phyloP scores from a whole-genome alignment of 2,888 invertebrate genomes.

The Linnaemya tessellans region DNA sequence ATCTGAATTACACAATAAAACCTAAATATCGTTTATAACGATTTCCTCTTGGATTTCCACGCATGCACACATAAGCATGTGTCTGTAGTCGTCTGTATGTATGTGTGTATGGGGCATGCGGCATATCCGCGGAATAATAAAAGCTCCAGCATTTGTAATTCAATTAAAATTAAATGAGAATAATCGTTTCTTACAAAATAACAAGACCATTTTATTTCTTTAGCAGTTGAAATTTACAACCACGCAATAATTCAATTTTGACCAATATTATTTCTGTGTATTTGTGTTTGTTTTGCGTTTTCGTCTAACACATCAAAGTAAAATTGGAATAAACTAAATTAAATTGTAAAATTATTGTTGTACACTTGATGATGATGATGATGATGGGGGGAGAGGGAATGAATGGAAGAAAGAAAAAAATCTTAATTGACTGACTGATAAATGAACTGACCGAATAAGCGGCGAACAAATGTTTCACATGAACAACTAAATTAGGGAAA shows the following conservation, averaged over 20 bases:
- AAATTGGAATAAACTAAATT: slow-evolving; percentile 64
- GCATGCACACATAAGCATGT: too few species aligned
- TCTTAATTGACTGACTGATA: slow-evolving; percentile 67
- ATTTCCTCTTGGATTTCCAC: slow-evolving; percentile 12
- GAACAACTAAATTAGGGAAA: slow-evolving; percentile 46
- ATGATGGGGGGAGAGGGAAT: slow-evolving; percentile 23
- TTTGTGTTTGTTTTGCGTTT: neutral
- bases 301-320: slow-evolving; percentile 52
- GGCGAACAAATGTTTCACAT: slow-evolving; percentile 62
- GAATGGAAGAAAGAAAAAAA: slow-evolving; percentile 28
- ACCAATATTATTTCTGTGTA: slow-evolving; percentile 58
- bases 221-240: slow-evolving; percentile 26
- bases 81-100: too few species aligned
- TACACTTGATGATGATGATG: slow-evolving; percentile 28
- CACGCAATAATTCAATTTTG: slow-evolving; percentile 72
- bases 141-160: slow-evolving; percentile 51
- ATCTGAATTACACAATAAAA: neutral
- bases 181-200: slow-evolving; percentile 49
- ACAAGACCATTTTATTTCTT: slow-evolving; percentile 42
- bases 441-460: slow-evolving; percentile 64
- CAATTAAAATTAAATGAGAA: slow-evolving; percentile 51
- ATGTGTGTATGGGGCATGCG: too few species aligned
- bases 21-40: neutral
- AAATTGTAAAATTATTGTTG: slow-evolving; percentile 68
- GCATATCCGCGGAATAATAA: slow-evolving; percentile 32